A percentile compares a stretch with the other conserved stretches of the same genome.
These are phyloP conservation scores for Alectoris magna DNA, from an alignment of 2,797 vertebrate genomes.

Conservation along the genomic window DNA sequence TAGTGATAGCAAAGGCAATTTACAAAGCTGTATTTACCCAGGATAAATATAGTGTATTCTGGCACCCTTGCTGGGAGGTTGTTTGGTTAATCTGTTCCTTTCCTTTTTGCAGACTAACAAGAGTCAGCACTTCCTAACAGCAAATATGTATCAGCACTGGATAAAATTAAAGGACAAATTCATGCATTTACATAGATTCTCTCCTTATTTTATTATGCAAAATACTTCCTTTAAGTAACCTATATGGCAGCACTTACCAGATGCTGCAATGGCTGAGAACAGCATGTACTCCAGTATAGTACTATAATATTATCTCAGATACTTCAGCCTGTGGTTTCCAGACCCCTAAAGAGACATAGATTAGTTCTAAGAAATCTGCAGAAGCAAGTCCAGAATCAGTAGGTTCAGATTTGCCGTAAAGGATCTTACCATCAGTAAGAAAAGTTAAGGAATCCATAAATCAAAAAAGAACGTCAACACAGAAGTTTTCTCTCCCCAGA, in stretches of 20 bases:
- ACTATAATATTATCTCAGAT: neutral
- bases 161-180: neutral
- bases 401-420: neutral
- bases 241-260: neutral
- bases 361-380: neutral
- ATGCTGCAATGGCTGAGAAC: neutral
- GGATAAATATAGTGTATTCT: neutral
- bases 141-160: neutral
- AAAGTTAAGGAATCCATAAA: neutral
- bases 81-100: slow-evolving; percentile 2
- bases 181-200: neutral
- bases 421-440: neutral
- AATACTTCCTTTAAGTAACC: neutral
- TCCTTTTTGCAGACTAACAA: slow-evolving; percentile 19
- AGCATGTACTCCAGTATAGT: neutral
- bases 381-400: neutral
- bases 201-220: neutral
- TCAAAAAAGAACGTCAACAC: neutral
- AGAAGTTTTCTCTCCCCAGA: neutral
- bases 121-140: neutral
- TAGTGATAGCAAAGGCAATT: neutral
- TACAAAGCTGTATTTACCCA: neutral
- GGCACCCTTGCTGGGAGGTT: neutral
- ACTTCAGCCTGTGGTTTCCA: neutral
- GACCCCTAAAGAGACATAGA: neutral